Evolutionary conservation across 2,797 vertebrate genomes (phyloP), one percentile per base, ranked within the genome.

Genomic region (Rhynchonycteris naso): DNA sequence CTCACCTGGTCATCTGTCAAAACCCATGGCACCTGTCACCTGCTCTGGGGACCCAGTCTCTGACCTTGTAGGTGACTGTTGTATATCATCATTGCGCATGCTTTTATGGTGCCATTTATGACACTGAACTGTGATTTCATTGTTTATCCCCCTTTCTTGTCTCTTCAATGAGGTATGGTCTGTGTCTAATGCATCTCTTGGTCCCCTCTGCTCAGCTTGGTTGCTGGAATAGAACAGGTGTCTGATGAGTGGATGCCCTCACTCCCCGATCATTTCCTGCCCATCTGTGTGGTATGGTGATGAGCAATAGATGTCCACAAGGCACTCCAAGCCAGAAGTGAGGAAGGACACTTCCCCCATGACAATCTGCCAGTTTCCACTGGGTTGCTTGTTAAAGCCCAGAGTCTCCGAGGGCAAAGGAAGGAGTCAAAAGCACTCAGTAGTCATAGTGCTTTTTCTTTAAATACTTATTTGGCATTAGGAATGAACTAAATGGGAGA

Each of bases 11-110:
- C 47, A 10, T 33, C 56, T 63, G 79, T 94, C 52, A 54, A 81
- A 52, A 83, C 14, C 13, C 12, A 21, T 6, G 2, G 5, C 19
- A 14, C 2, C 1, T 1, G 9, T 58, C 65, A 3, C 21, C n/a
- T n/a, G 30, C 30, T 43, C 50, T 52, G 56, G 33, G 18, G 38
- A 54, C 33, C 16, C n/a, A 16, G 11, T 24, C 19, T 50, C 68
- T 14, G 30, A 33, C 50, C 33, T 14, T 15, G 35, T 13, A 35
- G 8, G 52, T 30, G 38, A 43, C 69, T 11, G 47, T 1, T 8
- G 21, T 65, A 79, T 68, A 22, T 65, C 54, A 33, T 24, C 4
- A 4, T 69, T 72, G 71, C 28, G 6, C 30, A 47, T 3, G 6
- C 19, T 2, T 59, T 30, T 10, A 28, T n/a, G 5, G 0, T 24